phyloP scores from a whole-genome alignment of 2,888 invertebrate genomes.

The Drosophila leonis region DNA sequence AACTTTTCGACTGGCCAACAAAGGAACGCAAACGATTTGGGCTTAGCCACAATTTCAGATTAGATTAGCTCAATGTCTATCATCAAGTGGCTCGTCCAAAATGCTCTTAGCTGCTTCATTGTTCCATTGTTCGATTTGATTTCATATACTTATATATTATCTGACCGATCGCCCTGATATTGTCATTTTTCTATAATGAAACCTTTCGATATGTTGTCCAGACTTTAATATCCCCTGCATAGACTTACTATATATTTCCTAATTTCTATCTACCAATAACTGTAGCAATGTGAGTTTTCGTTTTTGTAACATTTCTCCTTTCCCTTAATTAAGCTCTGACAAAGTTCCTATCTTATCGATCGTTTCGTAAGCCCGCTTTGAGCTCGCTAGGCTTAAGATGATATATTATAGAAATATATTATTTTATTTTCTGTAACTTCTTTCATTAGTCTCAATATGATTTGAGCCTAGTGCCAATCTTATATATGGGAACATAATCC shows the following conservation, averaged over 20 bases:
- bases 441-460: no score
- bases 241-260: neutral
- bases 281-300: neutral
- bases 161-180: conserved; percentile 8
- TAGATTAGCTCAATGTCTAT: conserved; percentile 45
- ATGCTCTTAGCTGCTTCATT: conserved; percentile 1
- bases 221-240: neutral
- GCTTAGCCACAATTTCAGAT: conserved; percentile 28
- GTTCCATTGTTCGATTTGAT: conserved; percentile 35
- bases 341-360: neutral
- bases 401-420: neutral
- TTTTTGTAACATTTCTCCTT: neutral
- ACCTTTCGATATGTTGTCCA: neutral
- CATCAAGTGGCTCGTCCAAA: conserved; percentile 48
- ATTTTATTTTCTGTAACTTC: neutral
- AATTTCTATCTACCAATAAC: neutral
- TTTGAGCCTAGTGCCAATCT: no score
- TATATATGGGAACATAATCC: no score
- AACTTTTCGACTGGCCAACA: conserved; percentile 20
- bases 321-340: no score
- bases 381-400: neutral
- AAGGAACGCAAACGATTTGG: conserved; percentile 27
- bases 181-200: neutral
- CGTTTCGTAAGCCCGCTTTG: neutral
- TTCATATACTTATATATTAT: conserved; percentile 16